A percentile compares a stretch with the other conserved stretches of the same genome.
These are phyloP conservation scores for Gymnosoma rotundatum DNA, from an alignment of 2,888 invertebrate species.

Conservation along the genomic window DNA sequence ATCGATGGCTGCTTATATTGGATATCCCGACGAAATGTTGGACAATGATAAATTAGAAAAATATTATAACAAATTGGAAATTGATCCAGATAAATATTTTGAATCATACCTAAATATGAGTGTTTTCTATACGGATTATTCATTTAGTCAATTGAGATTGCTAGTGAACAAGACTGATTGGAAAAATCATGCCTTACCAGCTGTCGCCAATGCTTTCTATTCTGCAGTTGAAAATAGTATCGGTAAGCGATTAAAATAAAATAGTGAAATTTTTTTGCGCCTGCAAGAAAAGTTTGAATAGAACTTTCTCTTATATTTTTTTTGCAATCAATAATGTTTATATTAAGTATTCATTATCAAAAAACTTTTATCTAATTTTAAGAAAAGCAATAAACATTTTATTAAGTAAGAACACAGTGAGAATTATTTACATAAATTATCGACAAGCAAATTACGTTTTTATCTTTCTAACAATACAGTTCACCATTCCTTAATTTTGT, in stretches of 20 bases:
- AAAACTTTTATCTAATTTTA: no score
- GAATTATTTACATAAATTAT: no score
- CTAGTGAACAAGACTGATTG: slow-evolving; percentile 93
- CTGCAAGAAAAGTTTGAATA: no score
- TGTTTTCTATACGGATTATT: slow-evolving; percentile 90
- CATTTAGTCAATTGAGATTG: slow-evolving; percentile 89
- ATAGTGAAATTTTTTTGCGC: no score
- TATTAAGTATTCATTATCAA: no score
- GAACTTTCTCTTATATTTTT: no score
- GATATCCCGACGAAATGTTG: slow-evolving; percentile 94
- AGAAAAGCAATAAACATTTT: no score
- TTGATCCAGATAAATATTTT: slow-evolving; percentile 88
- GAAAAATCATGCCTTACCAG: slow-evolving; percentile 92
- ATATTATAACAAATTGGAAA: slow-evolving; percentile 90
- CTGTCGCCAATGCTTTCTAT: slow-evolving; percentile 93
- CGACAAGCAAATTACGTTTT: no score
- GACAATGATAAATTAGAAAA: slow-evolving; percentile 90
- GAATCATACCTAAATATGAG: slow-evolving; percentile 90
- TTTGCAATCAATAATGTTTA: no score
- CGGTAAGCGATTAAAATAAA: slow-evolving; percentile 80
- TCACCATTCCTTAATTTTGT: no score
- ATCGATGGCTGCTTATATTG: slow-evolving; percentile 94
- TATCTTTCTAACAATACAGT: no score
- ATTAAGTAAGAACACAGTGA: no score
- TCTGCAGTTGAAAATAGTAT: slow-evolving; percentile 93